phyloP scores from a whole-genome alignment of 2,113 vertebrate genomes.

The Prietella phreatophila region DNA sequence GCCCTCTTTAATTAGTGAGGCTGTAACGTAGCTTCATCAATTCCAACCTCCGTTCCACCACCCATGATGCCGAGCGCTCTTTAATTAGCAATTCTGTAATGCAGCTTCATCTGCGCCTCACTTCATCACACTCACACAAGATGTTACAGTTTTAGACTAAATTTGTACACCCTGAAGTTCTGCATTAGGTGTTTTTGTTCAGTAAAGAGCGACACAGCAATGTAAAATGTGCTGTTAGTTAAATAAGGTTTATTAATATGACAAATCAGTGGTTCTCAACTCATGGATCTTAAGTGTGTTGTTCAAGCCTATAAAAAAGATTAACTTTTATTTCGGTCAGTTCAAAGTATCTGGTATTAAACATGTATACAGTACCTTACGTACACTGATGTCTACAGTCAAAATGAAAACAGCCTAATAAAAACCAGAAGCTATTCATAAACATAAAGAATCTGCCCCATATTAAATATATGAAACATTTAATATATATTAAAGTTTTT shows the following conservation, averaged over 20 bases:
- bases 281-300: neutral
- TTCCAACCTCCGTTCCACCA: constrained; percentile 56
- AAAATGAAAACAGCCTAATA: neutral
- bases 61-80: constrained; percentile 62
- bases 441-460: neutral
- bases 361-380: neutral
- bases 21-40: constrained; percentile 5
- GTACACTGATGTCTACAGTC: neutral
- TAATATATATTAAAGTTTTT: neutral
- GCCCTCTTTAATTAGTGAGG: constrained; percentile 3
- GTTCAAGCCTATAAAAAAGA: neutral
- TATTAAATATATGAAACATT: neutral
- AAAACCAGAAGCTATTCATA: neutral
- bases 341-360: neutral
- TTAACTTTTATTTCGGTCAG: neutral
- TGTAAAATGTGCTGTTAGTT: neutral
- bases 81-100: constrained; percentile 67
- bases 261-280: neutral
- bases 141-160: constrained; percentile 14
- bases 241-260: neutral
- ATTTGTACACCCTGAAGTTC: neutral
- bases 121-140: constrained; percentile 5
- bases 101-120: constrained; percentile 65
- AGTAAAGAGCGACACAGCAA: neutral
- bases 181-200: neutral